Conservation (phyloP, 2,113 vertebrate genomes). For the Corydoras sp. region DNA sequence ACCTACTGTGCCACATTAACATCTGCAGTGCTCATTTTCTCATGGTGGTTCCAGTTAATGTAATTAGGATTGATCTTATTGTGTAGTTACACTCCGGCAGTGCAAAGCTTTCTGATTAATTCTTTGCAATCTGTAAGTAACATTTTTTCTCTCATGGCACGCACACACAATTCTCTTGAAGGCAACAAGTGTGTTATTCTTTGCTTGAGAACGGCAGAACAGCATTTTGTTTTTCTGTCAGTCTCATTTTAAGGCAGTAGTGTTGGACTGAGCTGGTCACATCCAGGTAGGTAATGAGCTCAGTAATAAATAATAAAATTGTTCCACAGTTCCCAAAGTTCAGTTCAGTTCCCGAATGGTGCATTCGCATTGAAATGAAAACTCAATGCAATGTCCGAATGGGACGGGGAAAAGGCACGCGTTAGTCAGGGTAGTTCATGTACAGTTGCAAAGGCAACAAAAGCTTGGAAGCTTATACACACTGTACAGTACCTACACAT, state of each 20-base stretch:
- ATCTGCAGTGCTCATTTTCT: no score
- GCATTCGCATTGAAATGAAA: constrained; percentile 62
- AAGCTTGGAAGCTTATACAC: no score
- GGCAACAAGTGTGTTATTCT: neutral
- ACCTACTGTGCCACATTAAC: no score
- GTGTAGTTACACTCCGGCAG: no score
- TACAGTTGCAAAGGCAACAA: neutral
- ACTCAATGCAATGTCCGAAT: constrained; percentile 22
- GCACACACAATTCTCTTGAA: constrained; percentile 6
- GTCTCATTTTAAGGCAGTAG: constrained; percentile 43
- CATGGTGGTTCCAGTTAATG: no score
- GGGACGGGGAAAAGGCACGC: neutral
- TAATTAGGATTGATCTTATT: no score
- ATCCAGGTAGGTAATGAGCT: constrained; percentile 28
- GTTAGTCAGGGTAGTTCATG: neutral
- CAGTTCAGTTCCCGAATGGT: constrained; percentile 20
- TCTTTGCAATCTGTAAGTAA: no score
- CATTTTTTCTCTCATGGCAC: constrained; percentile 20
- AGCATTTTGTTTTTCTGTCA: constrained; percentile 19
- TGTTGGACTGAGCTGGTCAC: constrained; percentile 33
- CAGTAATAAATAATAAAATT: constrained; percentile 39
- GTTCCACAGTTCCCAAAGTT: constrained; percentile 19
- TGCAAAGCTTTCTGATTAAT: no score
- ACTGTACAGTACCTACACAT: no score
- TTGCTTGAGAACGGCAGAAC: constrained; percentile 37